Evolutionary conservation across 2,113 vertebrate genomes (phyloP).

Genomic region (Puma concolor): DNA sequence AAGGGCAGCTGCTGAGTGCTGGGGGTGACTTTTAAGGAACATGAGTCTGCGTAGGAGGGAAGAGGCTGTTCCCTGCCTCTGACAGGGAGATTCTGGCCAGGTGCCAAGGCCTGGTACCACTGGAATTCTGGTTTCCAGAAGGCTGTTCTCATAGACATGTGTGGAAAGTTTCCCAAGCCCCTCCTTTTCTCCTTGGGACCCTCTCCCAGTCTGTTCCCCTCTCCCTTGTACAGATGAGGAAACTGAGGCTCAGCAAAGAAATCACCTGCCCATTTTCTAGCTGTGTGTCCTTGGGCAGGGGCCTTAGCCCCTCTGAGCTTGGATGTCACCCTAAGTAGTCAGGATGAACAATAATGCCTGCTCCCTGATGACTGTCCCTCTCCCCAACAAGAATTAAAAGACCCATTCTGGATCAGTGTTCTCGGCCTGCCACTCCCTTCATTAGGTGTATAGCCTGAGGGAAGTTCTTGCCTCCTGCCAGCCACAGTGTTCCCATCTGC

Average conservation of each 20-base stretch:
- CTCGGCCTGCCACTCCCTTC: background rate
- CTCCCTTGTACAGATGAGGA: background rate
- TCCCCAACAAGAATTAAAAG: background rate
- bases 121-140: background rate
- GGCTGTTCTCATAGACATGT: background rate
- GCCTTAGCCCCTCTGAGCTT: background rate
- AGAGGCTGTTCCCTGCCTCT: background rate
- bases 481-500: background rate
- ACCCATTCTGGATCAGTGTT: background rate
- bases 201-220: background rate
- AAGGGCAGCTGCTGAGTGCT: background rate
- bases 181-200: background rate
- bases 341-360: background rate
- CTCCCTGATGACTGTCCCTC: background rate
- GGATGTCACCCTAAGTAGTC: background rate
- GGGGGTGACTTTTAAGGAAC: background rate
- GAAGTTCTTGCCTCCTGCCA: background rate
- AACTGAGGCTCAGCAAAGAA: background rate
- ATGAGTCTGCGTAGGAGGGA: background rate
- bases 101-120: background rate
- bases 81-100: background rate
- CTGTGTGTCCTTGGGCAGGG: background rate
- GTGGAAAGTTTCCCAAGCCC: background rate
- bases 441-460: background rate
- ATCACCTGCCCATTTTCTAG: background rate